Conservation (phyloP, 1,140 invertebrate species). For the Anoplolepis gracilipes region DNA sequence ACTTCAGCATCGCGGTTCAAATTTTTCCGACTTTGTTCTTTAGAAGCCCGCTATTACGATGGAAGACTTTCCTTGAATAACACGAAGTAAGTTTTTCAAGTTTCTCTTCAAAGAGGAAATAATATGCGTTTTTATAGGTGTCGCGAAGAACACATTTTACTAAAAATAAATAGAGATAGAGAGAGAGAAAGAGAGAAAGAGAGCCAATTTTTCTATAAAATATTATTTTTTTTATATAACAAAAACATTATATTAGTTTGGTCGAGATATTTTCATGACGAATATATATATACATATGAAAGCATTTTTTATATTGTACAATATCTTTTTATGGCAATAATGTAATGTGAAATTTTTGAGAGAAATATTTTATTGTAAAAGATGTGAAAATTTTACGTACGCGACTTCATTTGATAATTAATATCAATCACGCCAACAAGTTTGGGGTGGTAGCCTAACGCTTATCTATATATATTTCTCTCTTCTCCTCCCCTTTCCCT, state of each 20-base stretch:
- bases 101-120: not conserved
- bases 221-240: not conserved
- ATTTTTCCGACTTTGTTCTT: constrained; percentile 53
- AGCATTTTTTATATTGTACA: no score
- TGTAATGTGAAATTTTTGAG: not conserved
- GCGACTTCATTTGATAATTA: constrained; percentile 33
- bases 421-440: constrained; percentile 59
- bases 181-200: no score
- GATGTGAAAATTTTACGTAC: no score
- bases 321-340: no score
- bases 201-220: not conserved
- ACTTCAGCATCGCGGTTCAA: constrained; percentile 46
- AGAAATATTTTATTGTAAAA: not conserved
- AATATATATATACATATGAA: not conserved
- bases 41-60: constrained; percentile 7
- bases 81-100: not conserved
- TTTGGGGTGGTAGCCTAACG: constrained; percentile 15
- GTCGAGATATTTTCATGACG: not conserved
- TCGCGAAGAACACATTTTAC: not conserved
- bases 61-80: constrained; percentile 14
- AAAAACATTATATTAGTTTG: not conserved
- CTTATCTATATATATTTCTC: constrained; percentile 18
- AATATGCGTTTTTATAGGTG: not conserved
- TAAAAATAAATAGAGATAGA: not conserved
- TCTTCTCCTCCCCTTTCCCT: not conserved